Base-by-base conservation (phyloP, 2,888 invertebrate species). In the Lasius platythorax region DNA sequence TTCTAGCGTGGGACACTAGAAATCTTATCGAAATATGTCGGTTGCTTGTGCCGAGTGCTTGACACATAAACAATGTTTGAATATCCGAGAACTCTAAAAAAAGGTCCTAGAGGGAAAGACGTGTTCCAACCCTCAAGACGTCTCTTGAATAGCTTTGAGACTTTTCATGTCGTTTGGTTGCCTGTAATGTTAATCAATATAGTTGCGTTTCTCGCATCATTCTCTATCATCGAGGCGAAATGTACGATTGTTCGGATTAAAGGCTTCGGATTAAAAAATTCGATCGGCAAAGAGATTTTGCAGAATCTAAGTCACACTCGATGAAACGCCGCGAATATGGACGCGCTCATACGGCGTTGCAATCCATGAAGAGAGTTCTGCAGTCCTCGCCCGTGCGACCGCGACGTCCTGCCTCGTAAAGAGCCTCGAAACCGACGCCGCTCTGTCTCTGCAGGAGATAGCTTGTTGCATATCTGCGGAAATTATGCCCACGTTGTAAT, bases 381-480 rank as follows among this genome's bases (percentile, higher is more conserved):
- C 99, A 99, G 94, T 98, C 98, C 91, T 98, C 97, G 70, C 98
- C 98, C 58, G 97, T 97, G 94, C 98, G 97, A 84, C 98, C 98
- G 89, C 97, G 96, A 93, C 98, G 96, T 33, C 98, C 98, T 6
- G 98, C 98, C 92, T 98, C 98, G 94, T 98, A 98, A 92, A 97
- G 96, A 70, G 97, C 96, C 88, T 98, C 97, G 95, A 98, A 98
- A 75, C 96, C 96, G 82, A 97, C 96, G 78, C 96, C 96, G 87
- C 95, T 95, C 84, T 97, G 97, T 95, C 97, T 97, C 94, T 98
- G 98, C 87, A 98, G 95, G 70, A 98, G 96, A 95, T 97, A 98
- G 94, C 98, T 98, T 87, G 98, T 97, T 72, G 98, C 98, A 94
- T 98, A 98, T 88, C 98, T 98, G 95, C 11, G 0, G 4, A 68